phyloP scores from a whole-genome alignment of 2,113 vertebrate species.

The Sander vitreus region DNA sequence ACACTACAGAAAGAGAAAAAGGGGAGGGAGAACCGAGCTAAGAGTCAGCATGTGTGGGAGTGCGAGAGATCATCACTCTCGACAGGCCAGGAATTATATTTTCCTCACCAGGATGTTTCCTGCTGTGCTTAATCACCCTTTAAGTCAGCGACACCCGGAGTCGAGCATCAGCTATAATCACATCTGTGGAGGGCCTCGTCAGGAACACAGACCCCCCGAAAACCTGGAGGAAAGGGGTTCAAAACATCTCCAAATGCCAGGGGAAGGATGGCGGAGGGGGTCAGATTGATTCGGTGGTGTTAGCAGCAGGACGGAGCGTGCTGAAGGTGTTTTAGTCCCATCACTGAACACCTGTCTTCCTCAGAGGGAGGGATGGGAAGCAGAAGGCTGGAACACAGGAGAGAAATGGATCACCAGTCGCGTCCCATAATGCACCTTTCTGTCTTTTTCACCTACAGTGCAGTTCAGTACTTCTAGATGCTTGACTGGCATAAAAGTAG shows the following conservation, averaged over 20 bases:
- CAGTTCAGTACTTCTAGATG: slow-evolving; percentile 19
- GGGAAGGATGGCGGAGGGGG: slow-evolving; percentile 56
- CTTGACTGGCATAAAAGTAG: slow-evolving; percentile 24
- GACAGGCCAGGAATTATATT: slow-evolving; percentile 71
- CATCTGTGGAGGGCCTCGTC: slow-evolving; percentile 49
- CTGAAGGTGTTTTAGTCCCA: slow-evolving; percentile 41
- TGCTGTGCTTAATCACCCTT: slow-evolving; percentile 64
- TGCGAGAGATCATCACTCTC: slow-evolving; percentile 55
- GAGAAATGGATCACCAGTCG: slow-evolving; percentile 56
- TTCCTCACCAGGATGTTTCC: slow-evolving; percentile 67
- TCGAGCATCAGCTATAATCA: slow-evolving; percentile 60
- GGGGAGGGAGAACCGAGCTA: background rate
- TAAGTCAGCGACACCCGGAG: slow-evolving; percentile 60
- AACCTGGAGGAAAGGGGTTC: slow-evolving; percentile 37
- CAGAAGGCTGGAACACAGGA: slow-evolving; percentile 59
- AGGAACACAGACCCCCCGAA: slow-evolving; percentile 55
- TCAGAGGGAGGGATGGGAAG: slow-evolving; percentile 54
- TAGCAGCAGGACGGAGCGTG: slow-evolving; percentile 54
- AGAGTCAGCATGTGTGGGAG: slow-evolving; percentile 35
- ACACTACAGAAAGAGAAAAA: slow-evolving; percentile 18
- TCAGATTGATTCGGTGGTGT: slow-evolving; percentile 59
- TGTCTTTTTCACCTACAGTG: background rate
- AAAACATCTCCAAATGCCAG: slow-evolving; percentile 59
- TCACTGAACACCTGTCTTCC: slow-evolving; percentile 66
- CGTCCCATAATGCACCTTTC: slow-evolving; percentile 4